Base-by-base conservation (phyloP, 2,888 invertebrate species). In the Aproaerema taeniolella region DNA sequence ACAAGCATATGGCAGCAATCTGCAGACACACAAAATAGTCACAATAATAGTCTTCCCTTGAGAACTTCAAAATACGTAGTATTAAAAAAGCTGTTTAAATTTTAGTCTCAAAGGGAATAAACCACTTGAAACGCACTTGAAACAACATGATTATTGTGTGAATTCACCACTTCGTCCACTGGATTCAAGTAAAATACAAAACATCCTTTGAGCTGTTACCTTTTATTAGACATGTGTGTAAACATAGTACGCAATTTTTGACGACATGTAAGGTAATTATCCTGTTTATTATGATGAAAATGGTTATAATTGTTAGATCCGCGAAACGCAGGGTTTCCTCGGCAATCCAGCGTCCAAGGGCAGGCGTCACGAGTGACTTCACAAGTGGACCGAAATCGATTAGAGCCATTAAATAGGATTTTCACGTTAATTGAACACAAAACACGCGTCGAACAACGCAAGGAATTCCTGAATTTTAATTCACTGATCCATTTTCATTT, bases 81-180 rank as follows among this genome's bases (percentile, higher is more conserved):
- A n/a, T n/a, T n/a, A n/a, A n/a, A n/a, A n/a, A n/a, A n/a, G n/a
- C n/a, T n/a, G n/a, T n/a, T n/a, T n/a, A n/a, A n/a, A n/a, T n/a
- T n/a, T n/a, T n/a, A n/a, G n/a, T n/a, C n/a, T n/a, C n/a, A n/a
- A n/a, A n/a, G n/a, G n/a, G n/a, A n/a, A n/a, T n/a, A n/a, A n/a
- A n/a, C n/a, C n/a, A n/a, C n/a, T n/a, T n/a, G n/a, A n/a, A n/a
- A 69, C 69, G 67, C 39, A 72, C 70, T 64, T 69, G 71, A 53
- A 61, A 66, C 64, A 66, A 67, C 76, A 76, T 66, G 20, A 14
- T 65, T 24, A 25, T 35, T 35, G 35, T 28, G 4, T 28, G 47
- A 45, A 31, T 49, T 51, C 54, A 50, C 55, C 61, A 53, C 55
- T 58, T 58, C 55, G 61, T 63, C 47, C 55, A 61, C 61, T 68